Conservation (phyloP, 1,140 invertebrate species). For the Calliphora vicina region DNA sequence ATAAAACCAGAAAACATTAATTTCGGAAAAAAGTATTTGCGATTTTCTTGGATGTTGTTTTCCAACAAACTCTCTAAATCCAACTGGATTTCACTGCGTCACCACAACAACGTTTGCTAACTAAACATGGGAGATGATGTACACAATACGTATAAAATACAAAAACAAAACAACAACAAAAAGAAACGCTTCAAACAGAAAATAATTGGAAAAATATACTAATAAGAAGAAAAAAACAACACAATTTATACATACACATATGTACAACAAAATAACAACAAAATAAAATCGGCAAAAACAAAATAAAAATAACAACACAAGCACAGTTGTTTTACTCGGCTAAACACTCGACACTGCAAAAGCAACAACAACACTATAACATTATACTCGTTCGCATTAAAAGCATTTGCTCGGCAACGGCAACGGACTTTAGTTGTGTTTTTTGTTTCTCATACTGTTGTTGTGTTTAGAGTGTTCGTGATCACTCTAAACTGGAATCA, state of each 20-base stretch:
- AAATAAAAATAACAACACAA: not conserved
- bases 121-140: slow-evolving; percentile 23
- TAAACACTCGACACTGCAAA: slow-evolving; percentile 33
- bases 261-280: slow-evolving; percentile 1
- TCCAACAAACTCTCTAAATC: slow-evolving; percentile 32
- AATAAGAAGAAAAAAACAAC: slow-evolving; percentile 13
- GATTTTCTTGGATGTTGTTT: slow-evolving; percentile 24
- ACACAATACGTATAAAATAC: not conserved
- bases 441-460: not conserved
- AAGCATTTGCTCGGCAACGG: slow-evolving; percentile 29
- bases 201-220: slow-evolving; percentile 35
- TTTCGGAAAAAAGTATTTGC: not conserved
- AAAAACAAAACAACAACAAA: not conserved
- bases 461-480: slow-evolving; percentile 24
- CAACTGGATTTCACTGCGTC: slow-evolving; percentile 34
- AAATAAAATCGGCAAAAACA: slow-evolving; percentile 21
- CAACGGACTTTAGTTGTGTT: slow-evolving; percentile 29
- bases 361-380: not conserved
- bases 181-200: slow-evolving; percentile 23
- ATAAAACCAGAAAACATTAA: not conserved
- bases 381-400: not conserved
- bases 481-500: slow-evolving; percentile 31
- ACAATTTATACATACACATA: not conserved
- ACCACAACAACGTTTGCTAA: slow-evolving; percentile 8
- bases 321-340: slow-evolving; percentile 33